These are phyloP conservation scores for Microctonus hyperodae DNA, from an alignment of 2,888 invertebrate species.

Conservation along the genomic window DNA sequence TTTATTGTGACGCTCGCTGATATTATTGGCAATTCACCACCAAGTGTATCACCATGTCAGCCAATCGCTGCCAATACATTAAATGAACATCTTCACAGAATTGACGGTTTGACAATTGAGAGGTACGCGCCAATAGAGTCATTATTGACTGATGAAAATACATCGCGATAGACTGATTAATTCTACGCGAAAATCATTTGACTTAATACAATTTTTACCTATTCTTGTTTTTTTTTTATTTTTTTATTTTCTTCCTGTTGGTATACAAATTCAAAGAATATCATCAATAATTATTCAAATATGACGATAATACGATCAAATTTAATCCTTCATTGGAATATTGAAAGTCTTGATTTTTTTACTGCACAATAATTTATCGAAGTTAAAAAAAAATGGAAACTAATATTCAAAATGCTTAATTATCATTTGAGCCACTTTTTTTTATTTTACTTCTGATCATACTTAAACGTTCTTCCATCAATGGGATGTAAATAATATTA, in stretches of 20 bases:
- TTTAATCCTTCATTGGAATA: constrained; percentile 12
- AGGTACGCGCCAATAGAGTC: constrained; percentile 54
- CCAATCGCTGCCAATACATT: constrained; percentile 53
- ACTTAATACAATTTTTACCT: too few species aligned
- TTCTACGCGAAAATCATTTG: constrained; percentile 20
- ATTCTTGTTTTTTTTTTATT: constrained; percentile 19
- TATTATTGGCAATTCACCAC: constrained; percentile 45
- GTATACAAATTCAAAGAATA: constrained; percentile 1
- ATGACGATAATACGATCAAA: constrained; percentile 1
- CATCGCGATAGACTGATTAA: constrained; percentile 54
- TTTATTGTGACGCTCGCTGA: constrained; percentile 53
- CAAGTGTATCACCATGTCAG: constrained; percentile 54
- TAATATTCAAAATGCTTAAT: background rate
- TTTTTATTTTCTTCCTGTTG: constrained; percentile 35
- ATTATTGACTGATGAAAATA: constrained; percentile 56
- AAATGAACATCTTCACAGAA: constrained; percentile 53
- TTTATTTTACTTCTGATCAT: background rate
- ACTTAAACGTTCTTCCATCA: constrained; percentile 15
- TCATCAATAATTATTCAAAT: background rate
- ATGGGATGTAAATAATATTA: constrained; percentile 16
- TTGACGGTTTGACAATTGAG: constrained; percentile 50
- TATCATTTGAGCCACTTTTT: constrained; percentile 26
- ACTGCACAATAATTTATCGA: constrained; percentile 15
- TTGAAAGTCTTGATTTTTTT: constrained; percentile 26
- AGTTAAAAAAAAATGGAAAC: too few species aligned